phyloP scores from a whole-genome alignment of 1,140 invertebrate genomes.

The Drosophila ogumai region DNA sequence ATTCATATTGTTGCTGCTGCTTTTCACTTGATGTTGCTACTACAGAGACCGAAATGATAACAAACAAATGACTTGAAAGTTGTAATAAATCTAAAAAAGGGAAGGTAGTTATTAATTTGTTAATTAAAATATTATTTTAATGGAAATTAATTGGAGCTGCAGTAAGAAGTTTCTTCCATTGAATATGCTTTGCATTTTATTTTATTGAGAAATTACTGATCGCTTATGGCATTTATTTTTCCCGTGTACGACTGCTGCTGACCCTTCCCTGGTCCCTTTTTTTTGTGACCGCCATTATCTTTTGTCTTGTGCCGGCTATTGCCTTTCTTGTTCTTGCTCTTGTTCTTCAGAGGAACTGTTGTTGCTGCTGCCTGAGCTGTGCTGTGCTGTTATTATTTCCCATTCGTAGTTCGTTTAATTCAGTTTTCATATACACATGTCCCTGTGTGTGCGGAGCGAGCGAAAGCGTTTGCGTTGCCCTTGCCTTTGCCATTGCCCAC shows the following conservation, averaged over 20 bases:
- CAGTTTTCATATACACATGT: constrained; percentile 79
- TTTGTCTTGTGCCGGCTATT: constrained; percentile 74
- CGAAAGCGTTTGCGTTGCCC: background rate
- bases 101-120: too few species aligned
- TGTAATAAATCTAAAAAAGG: too few species aligned
- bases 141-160: too few species aligned
- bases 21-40: constrained; percentile 19
- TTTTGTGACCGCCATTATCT: constrained; percentile 73
- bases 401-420: constrained; percentile 83
- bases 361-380: constrained; percentile 42
- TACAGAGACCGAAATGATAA: constrained; percentile 10
- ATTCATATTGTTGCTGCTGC: constrained; percentile 64
- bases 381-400: constrained; percentile 69
- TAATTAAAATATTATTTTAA: too few species aligned
- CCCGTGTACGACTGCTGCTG: constrained; percentile 16
- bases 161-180: too few species aligned
- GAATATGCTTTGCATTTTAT: background rate
- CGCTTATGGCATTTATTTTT: background rate
- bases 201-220: background rate
- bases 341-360: constrained; percentile 54
- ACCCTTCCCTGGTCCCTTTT: constrained; percentile 38
- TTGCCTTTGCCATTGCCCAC: constrained; percentile 65
- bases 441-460: constrained; percentile 21
- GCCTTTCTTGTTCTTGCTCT: constrained; percentile 67
- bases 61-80: background rate